Evolutionary conservation across 1,140 invertebrate genomes (phyloP).

Genomic region (Tetragnatha versicolor): DNA sequence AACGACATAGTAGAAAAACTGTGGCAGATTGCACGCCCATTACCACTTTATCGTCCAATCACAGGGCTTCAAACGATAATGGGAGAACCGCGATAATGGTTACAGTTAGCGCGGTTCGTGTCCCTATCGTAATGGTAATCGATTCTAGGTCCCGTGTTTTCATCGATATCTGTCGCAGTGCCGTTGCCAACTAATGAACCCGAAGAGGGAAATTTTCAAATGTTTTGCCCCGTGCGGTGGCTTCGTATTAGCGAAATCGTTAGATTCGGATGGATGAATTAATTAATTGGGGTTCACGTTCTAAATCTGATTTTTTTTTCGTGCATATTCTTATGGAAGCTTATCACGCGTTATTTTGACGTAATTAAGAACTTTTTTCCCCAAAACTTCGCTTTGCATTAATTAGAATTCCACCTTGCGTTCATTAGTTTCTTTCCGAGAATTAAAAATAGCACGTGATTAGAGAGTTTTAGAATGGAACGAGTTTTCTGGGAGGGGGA

Average conservation of each 20-base stretch:
- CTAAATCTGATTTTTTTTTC: too few relatives aligned
- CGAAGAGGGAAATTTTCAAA: constrained; percentile 23
- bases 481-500: too few relatives aligned
- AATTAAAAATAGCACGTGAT: too few relatives aligned
- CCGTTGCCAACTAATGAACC: constrained; percentile 11
- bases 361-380: too few relatives aligned
- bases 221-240: not conserved
- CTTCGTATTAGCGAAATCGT: not conserved
- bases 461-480: too few relatives aligned
- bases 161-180: constrained; percentile 7
- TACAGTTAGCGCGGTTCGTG: constrained; percentile 30
- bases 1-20: too few relatives aligned
- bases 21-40: constrained; percentile 44
- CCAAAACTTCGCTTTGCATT: too few relatives aligned
- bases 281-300: constrained; percentile 27
- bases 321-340: too few relatives aligned
- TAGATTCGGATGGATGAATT: not conserved
- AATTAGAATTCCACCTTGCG: too few relatives aligned
- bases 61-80: constrained; percentile 47
- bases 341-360: too few relatives aligned
- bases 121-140: constrained; percentile 45
- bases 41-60: constrained; percentile 54
- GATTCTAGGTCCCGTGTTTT: constrained; percentile 32
- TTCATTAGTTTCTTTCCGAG: too few relatives aligned
- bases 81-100: constrained; percentile 44